A percentile compares a stretch with the other conserved stretches of the same genome.
These are phyloP conservation scores for Theristicus caerulescens DNA, from an alignment of 2,113 vertebrate genomes.

Conservation along the genomic window DNA sequence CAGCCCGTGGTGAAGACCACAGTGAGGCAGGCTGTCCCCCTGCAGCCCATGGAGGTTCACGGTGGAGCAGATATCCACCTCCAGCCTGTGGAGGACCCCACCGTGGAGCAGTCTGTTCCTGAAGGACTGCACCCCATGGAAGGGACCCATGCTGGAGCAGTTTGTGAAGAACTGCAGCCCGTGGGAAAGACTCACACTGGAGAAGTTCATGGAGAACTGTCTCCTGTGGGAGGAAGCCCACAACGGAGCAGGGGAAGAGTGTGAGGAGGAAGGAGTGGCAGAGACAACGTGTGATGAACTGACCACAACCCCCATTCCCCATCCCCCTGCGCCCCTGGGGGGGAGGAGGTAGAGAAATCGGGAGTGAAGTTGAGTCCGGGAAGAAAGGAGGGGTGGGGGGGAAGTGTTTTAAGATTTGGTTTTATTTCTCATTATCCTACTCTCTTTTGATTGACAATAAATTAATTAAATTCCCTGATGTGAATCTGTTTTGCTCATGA, in stretches of 20 bases:
- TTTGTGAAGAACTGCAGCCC: not conserved
- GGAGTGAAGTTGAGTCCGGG: not conserved
- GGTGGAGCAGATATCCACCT: too few relatives aligned
- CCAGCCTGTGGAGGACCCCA: not conserved
- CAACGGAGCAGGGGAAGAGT: not conserved
- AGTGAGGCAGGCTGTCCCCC: not conserved
- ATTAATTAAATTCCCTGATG: not conserved
- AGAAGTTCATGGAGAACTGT: not conserved
- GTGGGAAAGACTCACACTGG: not conserved
- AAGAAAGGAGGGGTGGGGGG: not conserved
- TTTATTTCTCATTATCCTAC: not conserved
- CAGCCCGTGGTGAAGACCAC: accelerated
- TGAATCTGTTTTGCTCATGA: not conserved
- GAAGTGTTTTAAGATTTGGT: not conserved
- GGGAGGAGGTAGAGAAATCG: not conserved
- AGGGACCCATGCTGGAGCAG: not conserved
- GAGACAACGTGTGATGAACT: not conserved
- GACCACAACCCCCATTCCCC: not conserved
- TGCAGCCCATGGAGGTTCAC: not conserved
- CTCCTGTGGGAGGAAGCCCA: not conserved
- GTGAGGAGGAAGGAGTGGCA: not conserved
- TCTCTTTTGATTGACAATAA: not conserved
- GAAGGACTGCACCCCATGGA: not conserved
- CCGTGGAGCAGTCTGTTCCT: not conserved
- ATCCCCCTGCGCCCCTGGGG: accelerated